Conservation (phyloP, 1,140 invertebrate species). For the Medauroidea extradentata region DNA sequence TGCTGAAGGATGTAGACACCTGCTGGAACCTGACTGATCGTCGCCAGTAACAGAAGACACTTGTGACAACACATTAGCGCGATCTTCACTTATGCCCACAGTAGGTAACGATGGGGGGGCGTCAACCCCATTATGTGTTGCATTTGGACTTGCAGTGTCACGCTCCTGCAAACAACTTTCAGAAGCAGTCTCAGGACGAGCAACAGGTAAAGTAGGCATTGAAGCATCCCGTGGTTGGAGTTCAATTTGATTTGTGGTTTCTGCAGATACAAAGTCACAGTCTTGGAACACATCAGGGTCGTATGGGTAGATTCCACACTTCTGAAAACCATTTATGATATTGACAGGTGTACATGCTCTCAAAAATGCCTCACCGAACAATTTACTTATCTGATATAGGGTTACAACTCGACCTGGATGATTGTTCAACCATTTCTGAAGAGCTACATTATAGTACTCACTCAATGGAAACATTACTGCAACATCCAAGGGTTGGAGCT, state of each 20-base stretch:
- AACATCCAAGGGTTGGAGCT: constrained; percentile 43
- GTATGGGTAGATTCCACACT: constrained; percentile 30
- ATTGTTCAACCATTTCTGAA: constrained; percentile 25
- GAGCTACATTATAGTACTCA: constrained; percentile 25
- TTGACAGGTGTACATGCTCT: constrained; percentile 28
- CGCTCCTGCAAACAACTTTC: too few relatives aligned
- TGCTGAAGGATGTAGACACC: too few relatives aligned
- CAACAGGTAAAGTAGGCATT: too few relatives aligned
- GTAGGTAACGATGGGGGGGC: too few relatives aligned
- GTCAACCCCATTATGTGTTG: too few relatives aligned
- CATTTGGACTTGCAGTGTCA: neutral
- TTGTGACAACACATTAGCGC: too few relatives aligned
- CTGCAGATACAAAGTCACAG: neutral
- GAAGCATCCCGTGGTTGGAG: too few relatives aligned
- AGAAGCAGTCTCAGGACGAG: too few relatives aligned
- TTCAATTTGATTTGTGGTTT: too few relatives aligned
- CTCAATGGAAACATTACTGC: constrained; percentile 32
- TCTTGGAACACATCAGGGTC: constrained; percentile 31
- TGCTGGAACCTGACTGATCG: too few relatives aligned
- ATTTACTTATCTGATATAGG: constrained; percentile 29
- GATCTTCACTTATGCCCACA: too few relatives aligned
- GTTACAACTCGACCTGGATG: constrained; percentile 24
- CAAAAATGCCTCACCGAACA: constrained; percentile 35
- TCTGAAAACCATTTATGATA: constrained; percentile 27
- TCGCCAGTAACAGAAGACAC: too few relatives aligned